These are phyloP conservation scores for Corydoras maculifer DNA, from an alignment of 2,113 vertebrate genomes.

Conservation along the genomic window DNA sequence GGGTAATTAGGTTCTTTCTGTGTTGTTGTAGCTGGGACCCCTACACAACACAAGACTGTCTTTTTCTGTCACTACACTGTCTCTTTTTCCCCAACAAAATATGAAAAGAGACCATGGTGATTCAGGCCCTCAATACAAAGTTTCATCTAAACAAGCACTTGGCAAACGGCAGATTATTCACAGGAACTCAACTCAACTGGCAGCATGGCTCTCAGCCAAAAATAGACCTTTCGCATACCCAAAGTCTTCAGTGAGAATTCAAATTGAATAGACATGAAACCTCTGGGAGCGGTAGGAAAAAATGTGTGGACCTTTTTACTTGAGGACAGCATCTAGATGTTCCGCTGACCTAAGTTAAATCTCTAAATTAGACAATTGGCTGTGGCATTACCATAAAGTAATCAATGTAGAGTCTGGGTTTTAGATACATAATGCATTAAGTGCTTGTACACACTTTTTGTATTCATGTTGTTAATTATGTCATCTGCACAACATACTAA, in stretches of 20 bases:
- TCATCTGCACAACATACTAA: too few species aligned
- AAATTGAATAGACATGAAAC: background rate
- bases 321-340: background rate
- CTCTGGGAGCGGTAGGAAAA: background rate
- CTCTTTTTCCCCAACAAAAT: background rate
- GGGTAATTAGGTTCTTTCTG: background rate
- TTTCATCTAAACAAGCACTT: background rate
- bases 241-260: background rate
- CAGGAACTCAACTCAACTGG: background rate
- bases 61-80: too few species aligned
- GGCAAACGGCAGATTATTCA: background rate
- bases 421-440: too few species aligned
- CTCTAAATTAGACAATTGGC: too few species aligned
- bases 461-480: too few species aligned
- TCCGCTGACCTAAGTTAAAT: background rate
- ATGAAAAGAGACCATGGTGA: constrained; percentile 4
- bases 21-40: background rate
- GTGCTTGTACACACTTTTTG: too few species aligned
- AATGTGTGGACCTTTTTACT: too few species aligned
- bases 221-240: background rate
- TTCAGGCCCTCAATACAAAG: background rate
- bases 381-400: too few species aligned
- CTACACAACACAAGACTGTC: too few species aligned
- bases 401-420: too few species aligned
- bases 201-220: background rate